These are phyloP conservation scores for Drosophila murphyi DNA, from an alignment of 1,140 invertebrate genomes.

Conservation along the genomic window DNA sequence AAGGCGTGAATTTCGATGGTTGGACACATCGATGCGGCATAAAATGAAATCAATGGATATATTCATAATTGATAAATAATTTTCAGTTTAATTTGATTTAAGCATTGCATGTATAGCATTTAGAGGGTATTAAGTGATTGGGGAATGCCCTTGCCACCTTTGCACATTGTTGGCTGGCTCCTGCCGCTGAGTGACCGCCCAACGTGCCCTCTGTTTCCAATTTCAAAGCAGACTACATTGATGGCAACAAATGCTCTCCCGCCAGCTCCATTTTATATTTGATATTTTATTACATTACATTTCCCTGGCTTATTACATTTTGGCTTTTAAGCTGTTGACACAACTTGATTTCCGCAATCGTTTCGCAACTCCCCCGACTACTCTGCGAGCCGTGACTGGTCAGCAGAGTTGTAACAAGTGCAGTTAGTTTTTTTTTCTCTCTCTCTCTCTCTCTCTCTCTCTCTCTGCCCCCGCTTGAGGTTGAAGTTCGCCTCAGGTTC, in stretches of 20 bases:
- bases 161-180: constrained; percentile 4
- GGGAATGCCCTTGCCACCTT: not conserved
- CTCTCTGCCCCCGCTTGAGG: not conserved
- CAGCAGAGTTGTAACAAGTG: constrained; percentile 28
- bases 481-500: constrained; percentile 38
- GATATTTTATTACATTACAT: constrained; percentile 84
- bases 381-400: constrained; percentile 29
- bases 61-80: too few species aligned
- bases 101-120: too few species aligned
- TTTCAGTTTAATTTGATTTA: too few species aligned
- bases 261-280: constrained; percentile 70
- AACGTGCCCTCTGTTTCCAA: constrained; percentile 45
- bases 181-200: not conserved
- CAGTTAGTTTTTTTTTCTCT: not conserved
- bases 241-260: constrained; percentile 73
- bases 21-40: too few species aligned
- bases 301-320: constrained; percentile 83
- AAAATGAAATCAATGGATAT: too few species aligned
- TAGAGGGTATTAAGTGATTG: too few species aligned
- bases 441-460: not conserved
- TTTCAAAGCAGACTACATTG: constrained; percentile 75
- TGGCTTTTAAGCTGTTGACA: constrained; percentile 83
- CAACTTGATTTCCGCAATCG: constrained; percentile 78
- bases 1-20: too few species aligned
- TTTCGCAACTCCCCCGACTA: constrained; percentile 9